Evolutionary conservation across 2,113 vertebrate genomes (phyloP).

Genomic region (Solea senegalensis): DNA sequence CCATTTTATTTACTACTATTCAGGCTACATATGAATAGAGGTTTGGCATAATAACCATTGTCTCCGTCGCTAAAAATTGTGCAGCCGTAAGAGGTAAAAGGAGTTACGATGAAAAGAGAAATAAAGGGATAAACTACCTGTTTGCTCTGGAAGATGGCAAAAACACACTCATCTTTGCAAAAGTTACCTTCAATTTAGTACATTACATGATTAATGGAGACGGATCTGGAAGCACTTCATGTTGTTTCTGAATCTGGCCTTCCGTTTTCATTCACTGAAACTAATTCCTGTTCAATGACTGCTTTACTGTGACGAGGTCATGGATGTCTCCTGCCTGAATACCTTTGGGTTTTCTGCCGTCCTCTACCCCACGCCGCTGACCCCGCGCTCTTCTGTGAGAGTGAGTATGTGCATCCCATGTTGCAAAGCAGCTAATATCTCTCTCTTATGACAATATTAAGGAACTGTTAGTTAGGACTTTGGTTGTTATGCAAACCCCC

Average conservation of each 20-base stretch:
- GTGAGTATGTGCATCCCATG: slow-evolving; percentile 3
- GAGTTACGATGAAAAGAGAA: background rate
- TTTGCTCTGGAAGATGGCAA: slow-evolving; percentile 40
- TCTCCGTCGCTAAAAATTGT: background rate
- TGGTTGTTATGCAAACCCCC: slow-evolving; percentile 83
- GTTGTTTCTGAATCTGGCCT: slow-evolving; percentile 46
- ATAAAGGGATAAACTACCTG: background rate
- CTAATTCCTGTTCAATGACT: slow-evolving; percentile 39
- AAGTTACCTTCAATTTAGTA: slow-evolving; percentile 56
- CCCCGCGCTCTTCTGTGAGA: background rate
- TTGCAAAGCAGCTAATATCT: slow-evolving; percentile 19
- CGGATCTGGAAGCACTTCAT: slow-evolving; percentile 32
- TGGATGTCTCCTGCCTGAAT: slow-evolving; percentile 25
- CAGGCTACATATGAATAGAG: slow-evolving; percentile 8
- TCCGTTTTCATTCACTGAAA: slow-evolving; percentile 47
- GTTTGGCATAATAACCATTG: no score
- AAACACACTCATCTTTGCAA: slow-evolving; percentile 37
- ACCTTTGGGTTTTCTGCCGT: slow-evolving; percentile 30
- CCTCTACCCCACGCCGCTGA: slow-evolving; percentile 12
- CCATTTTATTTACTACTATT: slow-evolving; percentile 10
- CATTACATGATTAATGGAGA: slow-evolving; percentile 36
- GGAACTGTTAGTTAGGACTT: slow-evolving; percentile 83
- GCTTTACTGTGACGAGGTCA: slow-evolving; percentile 54
- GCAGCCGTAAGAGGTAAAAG: slow-evolving; percentile 11
- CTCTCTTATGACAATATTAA: slow-evolving; percentile 62